Base-by-base conservation (phyloP, 2,113 vertebrate species). In the Ranitomeya variabilis region DNA sequence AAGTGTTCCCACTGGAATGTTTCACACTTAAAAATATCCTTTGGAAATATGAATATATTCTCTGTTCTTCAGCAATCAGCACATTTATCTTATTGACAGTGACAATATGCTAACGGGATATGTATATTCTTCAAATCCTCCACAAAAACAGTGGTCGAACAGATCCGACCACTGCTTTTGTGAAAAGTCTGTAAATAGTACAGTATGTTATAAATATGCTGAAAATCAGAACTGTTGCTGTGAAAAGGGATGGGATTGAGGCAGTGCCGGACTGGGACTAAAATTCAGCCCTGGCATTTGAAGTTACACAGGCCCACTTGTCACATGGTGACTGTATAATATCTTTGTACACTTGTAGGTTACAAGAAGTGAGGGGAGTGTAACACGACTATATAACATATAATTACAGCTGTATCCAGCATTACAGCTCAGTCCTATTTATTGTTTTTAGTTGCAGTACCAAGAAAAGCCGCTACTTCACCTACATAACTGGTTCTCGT, bases 41-140 rank as follows among this genome's bases (percentile, higher is more conserved):
- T 86, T 86, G 57, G 60, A 86, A 86, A 79, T 79, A 64, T 86
- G 74, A 86, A 86, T 86, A 79, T 66, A 86, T 78, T 86, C 85
- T 79, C 85, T 86, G 85, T 86, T 86, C 74, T 16, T 59, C 51
- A 55, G 60, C 74, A 86, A 55, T 76, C 74, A 86, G 9, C 26
- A 76, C 84, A 76, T 86, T 86, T 76, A 76, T 76, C 84, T 62
- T 86, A 52, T 18, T 37, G 55, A 60, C 74, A 54, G 37, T 66
- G 59, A 86, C 85, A 78, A 77, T 74, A 86, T 59, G 73, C 26
- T 77, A 62, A 78, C 31, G 54, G 51, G 5, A 51, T 64, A 78
- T n/a, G 14, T 66, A 51, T 26, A 37, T 64, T 23, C 26, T 51
- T 60, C 8, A 64, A 62, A 60, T 60, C 45, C 84, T 26, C 62